Conservation (phyloP, 2,113 vertebrate genomes). For the Sakesphorus luctuosus region DNA sequence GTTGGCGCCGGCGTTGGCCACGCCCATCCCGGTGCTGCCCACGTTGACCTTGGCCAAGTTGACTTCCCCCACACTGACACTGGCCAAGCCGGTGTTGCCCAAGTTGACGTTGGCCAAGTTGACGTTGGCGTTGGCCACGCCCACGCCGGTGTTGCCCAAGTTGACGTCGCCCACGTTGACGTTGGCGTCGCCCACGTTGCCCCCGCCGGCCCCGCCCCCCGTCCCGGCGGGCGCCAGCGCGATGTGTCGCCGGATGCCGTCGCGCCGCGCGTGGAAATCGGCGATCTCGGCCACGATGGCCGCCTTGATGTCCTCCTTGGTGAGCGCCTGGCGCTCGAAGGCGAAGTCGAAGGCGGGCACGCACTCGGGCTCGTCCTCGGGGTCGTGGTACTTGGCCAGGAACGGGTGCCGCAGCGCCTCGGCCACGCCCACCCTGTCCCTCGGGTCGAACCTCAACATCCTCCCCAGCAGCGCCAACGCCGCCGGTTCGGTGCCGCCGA, state of each 20-base stretch:
- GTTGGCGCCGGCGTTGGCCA: too few species aligned
- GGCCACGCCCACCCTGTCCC: constrained; percentile 81
- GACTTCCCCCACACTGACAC: too few species aligned
- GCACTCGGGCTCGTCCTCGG: constrained; percentile 91
- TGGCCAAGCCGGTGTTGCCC: too few species aligned
- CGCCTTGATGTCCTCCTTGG: constrained; percentile 89
- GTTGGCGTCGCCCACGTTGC: too few species aligned
- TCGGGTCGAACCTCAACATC: constrained; percentile 89
- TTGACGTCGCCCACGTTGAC: too few species aligned
- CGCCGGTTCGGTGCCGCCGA: constrained; percentile 80
- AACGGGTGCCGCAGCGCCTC: constrained; percentile 89
- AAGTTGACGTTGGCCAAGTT: too few species aligned
- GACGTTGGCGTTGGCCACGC: too few species aligned
- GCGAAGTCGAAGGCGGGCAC: constrained; percentile 94
- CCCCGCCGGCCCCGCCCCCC: not conserved
- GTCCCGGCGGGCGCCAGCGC: not conserved
- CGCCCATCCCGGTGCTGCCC: not conserved
- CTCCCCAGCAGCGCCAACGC: constrained; percentile 82
- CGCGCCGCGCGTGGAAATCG: constrained; percentile 87
- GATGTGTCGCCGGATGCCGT: constrained; percentile 82
- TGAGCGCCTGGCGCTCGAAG: constrained; percentile 84
- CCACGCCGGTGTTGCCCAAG: too few species aligned
- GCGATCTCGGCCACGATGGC: constrained; percentile 91
- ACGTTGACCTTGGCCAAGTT: too few species aligned
- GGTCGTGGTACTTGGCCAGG: constrained; percentile 90